phyloP scores from a whole-genome alignment of 1,140 invertebrate genomes.

The Philopotamus ludificatus region DNA sequence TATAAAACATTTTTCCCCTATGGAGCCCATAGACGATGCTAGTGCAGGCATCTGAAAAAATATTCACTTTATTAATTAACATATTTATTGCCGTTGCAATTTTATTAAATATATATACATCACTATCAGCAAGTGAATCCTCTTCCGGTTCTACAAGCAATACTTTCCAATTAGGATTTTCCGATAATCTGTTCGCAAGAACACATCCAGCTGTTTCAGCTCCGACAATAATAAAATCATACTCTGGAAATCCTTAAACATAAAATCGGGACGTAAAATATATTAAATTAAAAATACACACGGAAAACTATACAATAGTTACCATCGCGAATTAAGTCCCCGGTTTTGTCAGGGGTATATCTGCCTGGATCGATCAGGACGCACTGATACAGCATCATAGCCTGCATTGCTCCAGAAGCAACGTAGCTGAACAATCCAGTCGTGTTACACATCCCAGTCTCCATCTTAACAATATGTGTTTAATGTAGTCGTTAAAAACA shows the following conservation, averaged over 20 bases:
- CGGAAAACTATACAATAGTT: conserved; percentile 1
- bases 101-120: conserved; percentile 35
- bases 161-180: conserved; percentile 44
- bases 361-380: too few relatives aligned
- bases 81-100: background rate
- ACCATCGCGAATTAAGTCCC: too few relatives aligned
- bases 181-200: conserved; percentile 59
- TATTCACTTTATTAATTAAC: conserved; percentile 46
- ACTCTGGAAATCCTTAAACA: conserved; percentile 27
- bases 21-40: too few relatives aligned
- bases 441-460: too few relatives aligned
- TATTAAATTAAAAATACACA: background rate
- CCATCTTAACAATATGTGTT: too few relatives aligned
- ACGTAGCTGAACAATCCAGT: too few relatives aligned
- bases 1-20: conserved; percentile 50
- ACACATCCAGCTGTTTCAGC: conserved; percentile 47
- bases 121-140: conserved; percentile 29
- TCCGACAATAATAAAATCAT: conserved; percentile 47
- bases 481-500: too few relatives aligned
- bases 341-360: too few relatives aligned
- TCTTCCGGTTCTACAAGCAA: conserved; percentile 52
- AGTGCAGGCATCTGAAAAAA: too few relatives aligned
- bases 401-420: too few relatives aligned
- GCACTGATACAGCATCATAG: too few relatives aligned
- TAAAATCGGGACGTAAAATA: background rate